These are phyloP conservation scores for Onychomys leucogaster DNA, from an alignment of 2,797 vertebrate species.

Conservation along the genomic window DNA sequence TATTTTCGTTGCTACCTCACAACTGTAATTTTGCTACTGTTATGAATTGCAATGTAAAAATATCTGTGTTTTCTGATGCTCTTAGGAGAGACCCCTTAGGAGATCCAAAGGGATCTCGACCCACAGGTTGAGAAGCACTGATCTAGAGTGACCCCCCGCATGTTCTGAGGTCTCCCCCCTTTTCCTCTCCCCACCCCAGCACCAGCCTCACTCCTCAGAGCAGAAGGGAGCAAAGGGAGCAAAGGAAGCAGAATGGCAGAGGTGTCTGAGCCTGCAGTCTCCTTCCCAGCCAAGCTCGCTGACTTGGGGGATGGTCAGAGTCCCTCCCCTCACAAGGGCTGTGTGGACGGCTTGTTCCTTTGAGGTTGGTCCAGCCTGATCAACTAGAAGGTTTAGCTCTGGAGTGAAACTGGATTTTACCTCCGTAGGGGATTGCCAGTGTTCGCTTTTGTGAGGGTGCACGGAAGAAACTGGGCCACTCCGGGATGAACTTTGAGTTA, in stretches of 20 bases:
- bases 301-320: not conserved
- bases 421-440: not conserved
- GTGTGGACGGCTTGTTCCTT: not conserved
- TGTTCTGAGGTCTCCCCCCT: not conserved
- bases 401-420: not conserved
- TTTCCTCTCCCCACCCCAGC: not conserved
- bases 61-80: not conserved
- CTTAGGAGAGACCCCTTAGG: not conserved
- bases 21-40: not conserved
- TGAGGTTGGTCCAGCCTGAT: not conserved
- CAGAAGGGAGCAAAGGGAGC: not conserved
- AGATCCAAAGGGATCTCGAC: not conserved
- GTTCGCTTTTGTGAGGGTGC: not conserved
- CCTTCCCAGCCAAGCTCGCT: not conserved
- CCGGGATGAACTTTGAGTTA: not conserved
- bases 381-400: not conserved
- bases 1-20: not conserved
- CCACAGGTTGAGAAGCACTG: not conserved
- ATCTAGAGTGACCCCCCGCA: not conserved
- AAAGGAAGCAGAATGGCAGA: not conserved
- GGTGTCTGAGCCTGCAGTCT: not conserved
- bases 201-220: not conserved
- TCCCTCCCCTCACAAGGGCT: not conserved
- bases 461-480: not conserved
- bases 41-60: not conserved